Conservation (phyloP, 2,113 vertebrate genomes). For the Chamaea fasciata region DNA sequence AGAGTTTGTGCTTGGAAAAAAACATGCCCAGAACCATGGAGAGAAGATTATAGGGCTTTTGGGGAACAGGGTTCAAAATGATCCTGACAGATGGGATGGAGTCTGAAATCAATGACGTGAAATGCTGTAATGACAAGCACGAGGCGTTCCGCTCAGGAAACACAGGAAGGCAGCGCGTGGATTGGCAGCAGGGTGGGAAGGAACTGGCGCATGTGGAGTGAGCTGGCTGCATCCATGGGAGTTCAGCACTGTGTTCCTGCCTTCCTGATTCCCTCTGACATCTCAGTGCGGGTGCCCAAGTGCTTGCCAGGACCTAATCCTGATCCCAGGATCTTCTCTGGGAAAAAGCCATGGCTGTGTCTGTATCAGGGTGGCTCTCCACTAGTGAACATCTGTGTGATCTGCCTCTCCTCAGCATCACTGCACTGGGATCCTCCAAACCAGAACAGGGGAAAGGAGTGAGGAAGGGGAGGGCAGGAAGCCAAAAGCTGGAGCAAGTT, state of each 20-base stretch:
- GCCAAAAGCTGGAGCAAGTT: background rate
- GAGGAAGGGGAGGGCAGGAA: background rate
- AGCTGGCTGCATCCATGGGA: background rate
- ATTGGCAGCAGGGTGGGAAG: background rate
- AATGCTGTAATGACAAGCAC: background rate
- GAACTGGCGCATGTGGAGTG: background rate
- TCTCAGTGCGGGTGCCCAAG: background rate
- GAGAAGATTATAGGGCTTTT: background rate
- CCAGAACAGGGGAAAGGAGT: background rate
- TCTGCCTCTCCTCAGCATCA: background rate
- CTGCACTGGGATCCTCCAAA: background rate
- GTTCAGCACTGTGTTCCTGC: background rate
- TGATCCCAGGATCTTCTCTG: background rate
- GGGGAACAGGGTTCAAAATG: background rate
- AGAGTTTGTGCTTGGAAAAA: background rate
- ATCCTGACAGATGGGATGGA: background rate
- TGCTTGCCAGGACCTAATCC: background rate
- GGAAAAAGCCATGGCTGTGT: background rate
- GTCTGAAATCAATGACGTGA: background rate
- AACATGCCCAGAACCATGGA: background rate
- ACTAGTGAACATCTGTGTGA: background rate
- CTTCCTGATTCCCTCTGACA: background rate
- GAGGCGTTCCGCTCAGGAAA: background rate
- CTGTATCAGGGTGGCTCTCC: background rate
- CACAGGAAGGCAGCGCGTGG: background rate